These are phyloP conservation scores for Hyperoplus immaculatus DNA, from an alignment of 2,797 vertebrate genomes.

Conservation along the genomic window DNA sequence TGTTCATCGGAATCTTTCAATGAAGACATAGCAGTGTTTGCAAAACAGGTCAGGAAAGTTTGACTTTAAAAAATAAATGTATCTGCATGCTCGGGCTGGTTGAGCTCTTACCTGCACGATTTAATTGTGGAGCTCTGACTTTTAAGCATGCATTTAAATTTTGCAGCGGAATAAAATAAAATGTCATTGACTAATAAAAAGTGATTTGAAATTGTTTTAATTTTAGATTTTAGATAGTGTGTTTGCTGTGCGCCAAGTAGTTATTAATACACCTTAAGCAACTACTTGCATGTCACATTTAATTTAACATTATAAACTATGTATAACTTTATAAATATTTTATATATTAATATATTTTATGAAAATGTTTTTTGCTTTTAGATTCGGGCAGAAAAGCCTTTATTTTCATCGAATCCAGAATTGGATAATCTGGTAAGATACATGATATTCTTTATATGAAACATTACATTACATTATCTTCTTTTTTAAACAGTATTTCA, in stretches of 20 bases:
- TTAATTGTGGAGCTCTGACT: constrained; percentile 15
- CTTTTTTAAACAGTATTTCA: constrained; percentile 15
- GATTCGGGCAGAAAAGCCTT: constrained; percentile 98
- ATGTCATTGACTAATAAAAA: background rate
- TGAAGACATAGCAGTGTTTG: constrained; percentile 99
- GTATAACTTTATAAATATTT: background rate
- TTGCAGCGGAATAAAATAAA: constrained; percentile 13
- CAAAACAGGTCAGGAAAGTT: constrained; percentile 96
- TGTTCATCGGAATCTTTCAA: constrained; percentile 99
- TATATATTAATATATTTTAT: constrained; percentile 18
- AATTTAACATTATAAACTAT: background rate
- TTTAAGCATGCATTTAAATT: constrained; percentile 24
- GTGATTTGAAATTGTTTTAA: background rate
- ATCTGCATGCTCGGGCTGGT: constrained; percentile 52
- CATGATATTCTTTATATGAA: constrained; percentile 10
- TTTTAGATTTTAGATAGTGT: background rate
- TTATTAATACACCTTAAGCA: background rate
- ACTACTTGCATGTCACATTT: background rate
- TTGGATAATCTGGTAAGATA: constrained; percentile 98
- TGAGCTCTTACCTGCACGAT: constrained; percentile 40
- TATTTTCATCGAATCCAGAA: constrained; percentile 99
- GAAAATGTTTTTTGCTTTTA: constrained; percentile 78
- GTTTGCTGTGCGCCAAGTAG: constrained; percentile 3
- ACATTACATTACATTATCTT: background rate
- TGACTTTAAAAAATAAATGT: constrained; percentile 34